Conservation (phyloP, 2,113 vertebrate species). For the Notothenia coriiceps region DNA sequence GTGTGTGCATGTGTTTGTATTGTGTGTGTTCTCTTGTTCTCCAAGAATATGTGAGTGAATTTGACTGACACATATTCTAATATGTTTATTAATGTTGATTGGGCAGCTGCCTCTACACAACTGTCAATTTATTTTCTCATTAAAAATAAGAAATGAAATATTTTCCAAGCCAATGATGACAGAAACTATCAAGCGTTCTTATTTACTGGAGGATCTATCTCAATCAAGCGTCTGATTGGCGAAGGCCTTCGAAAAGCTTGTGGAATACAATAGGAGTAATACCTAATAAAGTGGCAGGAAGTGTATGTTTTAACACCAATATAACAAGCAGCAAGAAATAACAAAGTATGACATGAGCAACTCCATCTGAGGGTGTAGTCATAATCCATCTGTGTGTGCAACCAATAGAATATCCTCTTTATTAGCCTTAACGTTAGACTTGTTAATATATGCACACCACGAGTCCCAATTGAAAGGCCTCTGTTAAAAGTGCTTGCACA, state of each 20-base stretch:
- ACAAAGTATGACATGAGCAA: background rate
- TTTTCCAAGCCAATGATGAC: background rate
- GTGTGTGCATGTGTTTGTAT: background rate
- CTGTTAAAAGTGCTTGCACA: background rate
- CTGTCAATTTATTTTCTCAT: constrained; percentile 19
- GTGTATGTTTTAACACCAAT: background rate
- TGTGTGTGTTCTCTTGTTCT: background rate
- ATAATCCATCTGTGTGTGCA: background rate
- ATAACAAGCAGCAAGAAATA: background rate
- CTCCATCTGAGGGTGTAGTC: background rate
- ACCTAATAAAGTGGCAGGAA: background rate
- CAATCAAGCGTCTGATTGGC: constrained; percentile 28
- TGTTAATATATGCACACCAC: background rate
- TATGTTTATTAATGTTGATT: background rate
- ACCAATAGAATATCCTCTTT: background rate
- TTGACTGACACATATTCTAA: constrained; percentile 1
- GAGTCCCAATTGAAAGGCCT: background rate
- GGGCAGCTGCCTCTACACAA: background rate
- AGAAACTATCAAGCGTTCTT: constrained; percentile 21
- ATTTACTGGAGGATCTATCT: constrained; percentile 28
- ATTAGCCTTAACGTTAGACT: no score
- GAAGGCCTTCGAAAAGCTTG: background rate
- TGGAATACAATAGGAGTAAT: background rate
- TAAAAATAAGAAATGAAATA: constrained; percentile 21
- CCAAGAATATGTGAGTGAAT: background rate